phyloP scores from a whole-genome alignment of 2,888 invertebrate genomes.

The Apamea epomidion region DNA sequence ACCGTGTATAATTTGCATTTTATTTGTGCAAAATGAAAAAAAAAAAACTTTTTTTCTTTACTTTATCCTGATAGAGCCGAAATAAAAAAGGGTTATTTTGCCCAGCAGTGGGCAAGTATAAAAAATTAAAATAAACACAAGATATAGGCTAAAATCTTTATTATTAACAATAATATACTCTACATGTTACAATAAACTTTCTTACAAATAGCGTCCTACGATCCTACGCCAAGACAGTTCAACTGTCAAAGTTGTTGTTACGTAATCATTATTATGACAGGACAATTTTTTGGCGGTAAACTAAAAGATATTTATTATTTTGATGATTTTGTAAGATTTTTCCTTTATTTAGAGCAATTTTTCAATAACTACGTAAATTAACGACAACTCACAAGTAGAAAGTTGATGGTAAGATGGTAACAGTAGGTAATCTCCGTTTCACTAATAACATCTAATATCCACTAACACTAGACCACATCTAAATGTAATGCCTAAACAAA shows the following conservation, averaged over 20 bases:
- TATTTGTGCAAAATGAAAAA: too few species aligned
- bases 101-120: not conserved
- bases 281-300: constrained; percentile 48
- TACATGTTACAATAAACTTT: constrained; percentile 87
- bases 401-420: too few species aligned
- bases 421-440: not conserved
- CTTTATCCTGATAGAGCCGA: too few species aligned
- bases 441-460: too few species aligned
- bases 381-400: not conserved
- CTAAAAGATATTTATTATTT: constrained; percentile 13
- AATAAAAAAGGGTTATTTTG: not conserved
- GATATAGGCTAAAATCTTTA: constrained; percentile 89
- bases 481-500: not conserved
- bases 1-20: too few species aligned
- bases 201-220: constrained; percentile 80
- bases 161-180: constrained; percentile 90
- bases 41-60: too few species aligned
- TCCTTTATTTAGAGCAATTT: constrained; percentile 14
- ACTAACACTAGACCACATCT: too few species aligned
- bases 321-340: not conserved
- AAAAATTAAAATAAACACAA: constrained; percentile 72
- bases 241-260: constrained; percentile 63
- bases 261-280: constrained; percentile 32
- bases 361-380: not conserved
- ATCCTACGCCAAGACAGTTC: constrained; percentile 66